Evolutionary conservation across 2,797 vertebrate genomes (phyloP).

Genomic region (Galagoides demidoff): DNA sequence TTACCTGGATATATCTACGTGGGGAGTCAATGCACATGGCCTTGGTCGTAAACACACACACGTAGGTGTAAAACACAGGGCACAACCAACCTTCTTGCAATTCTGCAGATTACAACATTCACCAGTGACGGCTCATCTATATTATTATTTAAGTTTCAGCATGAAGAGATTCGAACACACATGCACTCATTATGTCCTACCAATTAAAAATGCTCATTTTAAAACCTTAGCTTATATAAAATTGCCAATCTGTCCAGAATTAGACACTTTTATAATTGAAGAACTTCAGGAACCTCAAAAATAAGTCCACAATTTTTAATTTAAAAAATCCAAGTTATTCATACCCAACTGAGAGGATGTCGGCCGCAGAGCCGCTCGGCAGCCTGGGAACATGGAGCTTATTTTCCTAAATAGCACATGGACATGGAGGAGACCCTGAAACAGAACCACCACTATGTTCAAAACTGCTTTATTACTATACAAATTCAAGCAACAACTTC

Average conservation of each 20-base stretch:
- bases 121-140: neutral
- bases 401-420: neutral
- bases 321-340: neutral
- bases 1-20: too few species aligned
- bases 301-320: neutral
- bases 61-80: neutral
- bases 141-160: neutral
- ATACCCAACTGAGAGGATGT: neutral
- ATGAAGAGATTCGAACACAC: neutral
- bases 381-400: neutral
- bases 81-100: neutral
- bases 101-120: neutral
- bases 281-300: neutral
- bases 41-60: rapidly evolving
- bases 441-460: neutral
- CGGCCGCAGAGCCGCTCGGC: neutral
- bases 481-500: neutral
- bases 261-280: neutral
- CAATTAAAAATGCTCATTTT: neutral
- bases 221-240: neutral
- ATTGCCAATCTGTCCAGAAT: neutral
- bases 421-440: neutral
- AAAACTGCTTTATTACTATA: neutral
- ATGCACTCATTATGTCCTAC: neutral
- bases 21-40: rapidly evolving